A percentile compares a stretch with the other conserved stretches of the same genome.
Conservation (phyloP, 2,113 vertebrate species). For the Athene cunicularia region DNA sequence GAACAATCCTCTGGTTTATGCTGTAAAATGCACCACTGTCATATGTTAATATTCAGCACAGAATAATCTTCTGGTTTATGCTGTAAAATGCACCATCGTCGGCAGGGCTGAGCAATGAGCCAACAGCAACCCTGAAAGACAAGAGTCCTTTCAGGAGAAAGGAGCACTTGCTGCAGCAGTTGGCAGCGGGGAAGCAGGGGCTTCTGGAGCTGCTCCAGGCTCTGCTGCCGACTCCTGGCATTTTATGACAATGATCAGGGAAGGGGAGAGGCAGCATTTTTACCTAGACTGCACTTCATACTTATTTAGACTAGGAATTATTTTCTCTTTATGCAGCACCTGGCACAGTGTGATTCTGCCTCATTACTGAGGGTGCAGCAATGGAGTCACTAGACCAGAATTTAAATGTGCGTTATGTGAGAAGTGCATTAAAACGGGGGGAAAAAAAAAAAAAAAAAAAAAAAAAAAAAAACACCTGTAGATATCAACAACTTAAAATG, state of each 20-base stretch:
- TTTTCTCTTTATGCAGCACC: neutral
- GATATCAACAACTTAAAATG: neutral
- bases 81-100: neutral
- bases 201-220: neutral
- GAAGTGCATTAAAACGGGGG: neutral
- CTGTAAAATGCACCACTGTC: neutral
- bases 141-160: neutral
- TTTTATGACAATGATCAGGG: accelerated
- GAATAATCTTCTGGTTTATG: neutral
- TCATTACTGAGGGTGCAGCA: neutral
- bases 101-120: neutral
- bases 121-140: neutral
- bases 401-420: neutral
- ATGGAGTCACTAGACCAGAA: neutral
- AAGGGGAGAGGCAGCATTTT: neutral
- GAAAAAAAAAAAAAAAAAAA: neutral
- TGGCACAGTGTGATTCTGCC: neutral
- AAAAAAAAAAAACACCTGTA: neutral
- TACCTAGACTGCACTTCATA: neutral
- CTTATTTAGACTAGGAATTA: neutral
- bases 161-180: neutral
- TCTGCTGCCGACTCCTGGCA: neutral
- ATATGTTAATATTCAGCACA: neutral
- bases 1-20: neutral
- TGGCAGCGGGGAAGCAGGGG: neutral